Evolutionary conservation across 2,113 vertebrate genomes (phyloP).

Genomic region (Corynorhinus townsendii): DNA sequence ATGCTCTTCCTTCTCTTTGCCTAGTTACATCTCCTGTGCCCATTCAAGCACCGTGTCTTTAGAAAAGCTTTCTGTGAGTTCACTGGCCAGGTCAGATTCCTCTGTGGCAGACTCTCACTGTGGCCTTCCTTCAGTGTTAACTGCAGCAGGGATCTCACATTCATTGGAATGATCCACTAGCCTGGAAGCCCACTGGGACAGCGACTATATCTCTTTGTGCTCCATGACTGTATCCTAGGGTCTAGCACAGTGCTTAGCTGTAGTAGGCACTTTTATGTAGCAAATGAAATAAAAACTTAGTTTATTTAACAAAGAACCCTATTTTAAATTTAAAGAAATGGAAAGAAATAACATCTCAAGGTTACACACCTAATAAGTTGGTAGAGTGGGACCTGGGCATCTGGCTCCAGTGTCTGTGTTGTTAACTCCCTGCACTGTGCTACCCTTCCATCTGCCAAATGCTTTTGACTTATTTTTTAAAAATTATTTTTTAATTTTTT

Average conservation of each 20-base stretch:
- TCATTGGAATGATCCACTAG: not conserved
- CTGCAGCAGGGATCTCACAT: not conserved
- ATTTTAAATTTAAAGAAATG: constrained; percentile 10
- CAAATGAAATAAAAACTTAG: constrained; percentile 12
- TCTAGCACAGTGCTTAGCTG: not conserved
- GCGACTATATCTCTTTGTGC: not conserved
- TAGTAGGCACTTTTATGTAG: not conserved
- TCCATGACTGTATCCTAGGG: not conserved
- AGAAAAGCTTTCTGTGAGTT: not conserved
- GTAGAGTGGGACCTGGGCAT: not conserved
- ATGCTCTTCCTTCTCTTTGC: not conserved
- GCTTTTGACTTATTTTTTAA: not conserved
- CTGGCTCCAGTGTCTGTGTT: not conserved
- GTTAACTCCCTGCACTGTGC: not conserved
- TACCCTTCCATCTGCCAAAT: not conserved
- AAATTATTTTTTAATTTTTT: not conserved
- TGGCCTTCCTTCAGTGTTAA: not conserved
- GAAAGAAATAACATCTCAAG: not conserved
- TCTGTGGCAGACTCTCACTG: not conserved
- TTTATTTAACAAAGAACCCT: constrained; percentile 21
- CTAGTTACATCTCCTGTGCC: not conserved
- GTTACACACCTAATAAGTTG: not conserved
- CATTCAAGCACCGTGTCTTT: not conserved
- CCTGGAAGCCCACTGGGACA: not conserved
- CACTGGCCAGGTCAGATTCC: not conserved